phyloP scores from a whole-genome alignment of 2,888 invertebrate genomes.

The Actias luna region DNA sequence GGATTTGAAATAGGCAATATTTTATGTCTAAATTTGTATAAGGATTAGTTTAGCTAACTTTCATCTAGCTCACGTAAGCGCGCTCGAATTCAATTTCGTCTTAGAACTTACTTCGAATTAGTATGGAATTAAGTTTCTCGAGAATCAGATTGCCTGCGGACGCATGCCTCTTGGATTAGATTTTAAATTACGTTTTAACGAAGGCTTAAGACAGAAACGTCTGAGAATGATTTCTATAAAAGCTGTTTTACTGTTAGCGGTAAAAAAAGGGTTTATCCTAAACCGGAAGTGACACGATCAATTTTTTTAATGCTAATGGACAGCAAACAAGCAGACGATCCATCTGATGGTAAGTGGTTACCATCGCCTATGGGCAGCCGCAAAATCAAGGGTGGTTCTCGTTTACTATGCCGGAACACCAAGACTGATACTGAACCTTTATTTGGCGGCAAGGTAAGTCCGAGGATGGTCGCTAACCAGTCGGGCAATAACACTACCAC shows the following conservation, averaged over 20 bases:
- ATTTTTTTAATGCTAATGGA: no score
- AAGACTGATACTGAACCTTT: no score
- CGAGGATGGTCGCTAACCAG: no score
- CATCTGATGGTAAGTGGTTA: no score
- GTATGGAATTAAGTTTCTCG: constrained; percentile 56
- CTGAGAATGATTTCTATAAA: neutral
- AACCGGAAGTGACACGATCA: no score
- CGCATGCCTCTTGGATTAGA: constrained; percentile 50
- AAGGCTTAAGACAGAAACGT: constrained; percentile 22
- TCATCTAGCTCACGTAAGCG: constrained; percentile 26
- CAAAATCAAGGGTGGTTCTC: no score
- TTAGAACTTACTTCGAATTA: constrained; percentile 53
- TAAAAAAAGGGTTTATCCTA: neutral
- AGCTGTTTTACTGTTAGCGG: neutral
- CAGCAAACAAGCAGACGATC: no score
- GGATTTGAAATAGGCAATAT: neutral
- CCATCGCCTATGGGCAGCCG: no score
- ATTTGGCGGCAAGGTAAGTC: no score
- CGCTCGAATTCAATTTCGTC: constrained; percentile 45
- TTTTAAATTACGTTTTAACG: constrained; percentile 55
- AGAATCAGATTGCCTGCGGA: constrained; percentile 53
- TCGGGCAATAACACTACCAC: no score
- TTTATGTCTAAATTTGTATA: neutral
- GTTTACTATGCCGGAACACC: no score
- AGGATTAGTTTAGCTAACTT: neutral